phyloP scores from a whole-genome alignment of 2,888 invertebrate genomes.

The Zhuqinia jingwanae region DNA sequence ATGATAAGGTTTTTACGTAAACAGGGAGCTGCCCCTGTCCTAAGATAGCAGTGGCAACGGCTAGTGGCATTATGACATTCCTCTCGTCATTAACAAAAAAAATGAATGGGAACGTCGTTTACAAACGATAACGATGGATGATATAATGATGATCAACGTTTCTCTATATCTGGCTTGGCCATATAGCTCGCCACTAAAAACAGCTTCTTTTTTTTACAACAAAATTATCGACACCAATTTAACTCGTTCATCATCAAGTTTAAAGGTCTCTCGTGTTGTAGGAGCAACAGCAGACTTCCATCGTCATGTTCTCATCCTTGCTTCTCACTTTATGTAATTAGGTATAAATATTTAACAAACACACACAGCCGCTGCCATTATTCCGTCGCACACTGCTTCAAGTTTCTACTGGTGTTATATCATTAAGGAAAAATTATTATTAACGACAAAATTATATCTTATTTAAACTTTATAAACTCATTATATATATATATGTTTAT shows the following conservation, averaged over 20 bases:
- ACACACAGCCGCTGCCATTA: neutral
- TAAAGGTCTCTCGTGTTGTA: too few species aligned
- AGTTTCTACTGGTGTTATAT: constrained; percentile 10
- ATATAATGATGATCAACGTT: neutral
- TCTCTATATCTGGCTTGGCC: neutral
- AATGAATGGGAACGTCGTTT: constrained; percentile 22
- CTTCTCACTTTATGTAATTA: constrained; percentile 8
- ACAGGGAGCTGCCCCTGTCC: neutral
- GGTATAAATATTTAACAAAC: constrained; percentile 32
- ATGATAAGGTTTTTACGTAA: constrained; percentile 5
- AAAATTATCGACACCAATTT: constrained; percentile 26
- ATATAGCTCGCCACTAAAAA: constrained; percentile 15
- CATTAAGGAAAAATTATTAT: constrained; percentile 17
- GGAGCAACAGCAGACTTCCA: neutral
- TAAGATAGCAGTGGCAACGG: neutral
- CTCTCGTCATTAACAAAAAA: constrained; percentile 33
- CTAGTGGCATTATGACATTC: neutral
- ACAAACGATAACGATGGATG: neutral
- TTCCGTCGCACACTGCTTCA: neutral
- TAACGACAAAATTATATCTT: too few species aligned
- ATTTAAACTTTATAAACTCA: neutral
- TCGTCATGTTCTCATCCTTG: constrained; percentile 22
- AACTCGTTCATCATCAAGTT: constrained; percentile 8
- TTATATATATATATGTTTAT: neutral
- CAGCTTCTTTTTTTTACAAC: neutral